Evolutionary conservation across 2,113 vertebrate genomes (phyloP).

Genomic region (Nesogale talazaci): DNA sequence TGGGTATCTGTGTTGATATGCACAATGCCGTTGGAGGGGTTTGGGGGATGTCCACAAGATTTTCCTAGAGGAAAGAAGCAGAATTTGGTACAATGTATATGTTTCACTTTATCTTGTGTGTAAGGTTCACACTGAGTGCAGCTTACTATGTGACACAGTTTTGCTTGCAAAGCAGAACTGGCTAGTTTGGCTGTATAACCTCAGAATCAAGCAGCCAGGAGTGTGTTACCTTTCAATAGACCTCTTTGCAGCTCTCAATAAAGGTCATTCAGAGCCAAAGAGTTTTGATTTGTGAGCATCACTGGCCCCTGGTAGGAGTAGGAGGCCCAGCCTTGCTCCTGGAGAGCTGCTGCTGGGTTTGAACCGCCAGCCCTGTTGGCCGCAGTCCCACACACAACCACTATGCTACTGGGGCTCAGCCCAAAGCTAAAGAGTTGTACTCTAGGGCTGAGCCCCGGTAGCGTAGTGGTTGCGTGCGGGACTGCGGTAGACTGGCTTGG

Average conservation of each 20-base stretch:
- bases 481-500: too few species aligned
- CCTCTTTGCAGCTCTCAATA: background rate
- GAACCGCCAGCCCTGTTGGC: too few species aligned
- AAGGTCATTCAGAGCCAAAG: background rate
- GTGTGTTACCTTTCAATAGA: background rate
- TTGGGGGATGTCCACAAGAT: background rate
- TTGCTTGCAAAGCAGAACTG: background rate
- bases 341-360: too few species aligned
- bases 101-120: background rate
- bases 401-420: too few species aligned
- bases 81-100: background rate
- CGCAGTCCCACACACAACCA: too few species aligned
- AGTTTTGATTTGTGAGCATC: too few species aligned
- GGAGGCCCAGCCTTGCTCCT: too few species aligned
- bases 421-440: too few species aligned
- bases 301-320: too few species aligned
- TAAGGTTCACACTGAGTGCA: background rate
- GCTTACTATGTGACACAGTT: background rate
- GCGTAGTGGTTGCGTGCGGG: too few species aligned
- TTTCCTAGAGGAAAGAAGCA: slow-evolving; percentile 10
- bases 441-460: too few species aligned
- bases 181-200: too few species aligned
- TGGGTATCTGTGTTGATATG: slow-evolving; percentile 60
- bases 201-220: background rate
- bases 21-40: slow-evolving; percentile 10